Percentiles rank a stretch among this genome's conserved stretches.
Conservation (phyloP, 2,797 vertebrate genomes). For the Aldrovandia affinis region DNA sequence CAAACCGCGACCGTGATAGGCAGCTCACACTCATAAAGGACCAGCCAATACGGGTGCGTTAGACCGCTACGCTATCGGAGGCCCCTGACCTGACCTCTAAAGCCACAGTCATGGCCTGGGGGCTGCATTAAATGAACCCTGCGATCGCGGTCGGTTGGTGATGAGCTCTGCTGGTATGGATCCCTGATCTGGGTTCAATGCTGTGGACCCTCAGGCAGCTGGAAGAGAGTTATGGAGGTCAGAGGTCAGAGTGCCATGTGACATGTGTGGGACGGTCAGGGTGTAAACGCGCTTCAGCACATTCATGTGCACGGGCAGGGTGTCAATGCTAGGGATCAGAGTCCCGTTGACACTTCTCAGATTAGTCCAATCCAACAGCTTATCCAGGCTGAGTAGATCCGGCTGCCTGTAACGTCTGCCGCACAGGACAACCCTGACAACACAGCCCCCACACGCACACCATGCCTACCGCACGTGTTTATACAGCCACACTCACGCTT, state of each 20-base stretch:
- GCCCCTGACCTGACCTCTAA: too few species aligned
- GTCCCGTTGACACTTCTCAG: conserved; percentile 55
- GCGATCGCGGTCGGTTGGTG: too few species aligned
- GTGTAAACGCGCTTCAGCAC: conserved; percentile 20
- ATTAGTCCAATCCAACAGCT: conserved; percentile 64
- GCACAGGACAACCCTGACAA: conserved; percentile 15
- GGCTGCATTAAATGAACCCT: too few species aligned
- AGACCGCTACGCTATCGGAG: too few species aligned
- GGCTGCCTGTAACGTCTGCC: conserved; percentile 45
- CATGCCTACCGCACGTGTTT: background rate
- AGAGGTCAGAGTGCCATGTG: background rate
- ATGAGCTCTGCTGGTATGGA: too few species aligned
- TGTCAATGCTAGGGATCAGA: conserved; percentile 27
- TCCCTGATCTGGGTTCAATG: background rate
- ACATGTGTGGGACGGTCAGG: conserved; percentile 9
- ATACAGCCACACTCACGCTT: background rate
- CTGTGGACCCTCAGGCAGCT: background rate
- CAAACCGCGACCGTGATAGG: too few species aligned
- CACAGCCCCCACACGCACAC: background rate
- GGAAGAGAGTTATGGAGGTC: background rate
- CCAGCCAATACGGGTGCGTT: too few species aligned
- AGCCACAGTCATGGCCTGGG: too few species aligned
- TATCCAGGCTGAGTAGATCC: conserved; percentile 52
- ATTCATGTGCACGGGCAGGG: background rate
- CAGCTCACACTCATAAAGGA: too few species aligned